Conservation (phyloP, 2,113 vertebrate genomes). For the Gymnorhina tibicen region DNA sequence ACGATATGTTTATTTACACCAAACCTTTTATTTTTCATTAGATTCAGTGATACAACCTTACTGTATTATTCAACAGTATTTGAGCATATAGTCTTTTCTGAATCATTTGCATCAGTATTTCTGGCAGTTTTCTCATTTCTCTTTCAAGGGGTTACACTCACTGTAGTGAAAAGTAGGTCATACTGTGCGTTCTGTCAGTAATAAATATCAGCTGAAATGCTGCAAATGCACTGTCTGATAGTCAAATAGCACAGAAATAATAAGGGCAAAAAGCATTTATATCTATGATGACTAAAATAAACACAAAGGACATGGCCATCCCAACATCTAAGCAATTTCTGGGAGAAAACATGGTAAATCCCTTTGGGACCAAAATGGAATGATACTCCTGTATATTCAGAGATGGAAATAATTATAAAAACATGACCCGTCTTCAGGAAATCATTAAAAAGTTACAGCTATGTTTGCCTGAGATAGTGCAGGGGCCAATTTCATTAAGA, state of each 20-base stretch:
- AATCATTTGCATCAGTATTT: neutral
- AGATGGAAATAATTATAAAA: neutral
- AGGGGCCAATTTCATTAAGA: neutral
- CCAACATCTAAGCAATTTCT: neutral
- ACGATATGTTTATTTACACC: neutral
- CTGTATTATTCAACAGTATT: neutral
- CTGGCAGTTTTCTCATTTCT: neutral
- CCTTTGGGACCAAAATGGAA: neutral
- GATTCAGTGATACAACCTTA: neutral
- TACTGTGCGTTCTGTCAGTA: neutral
- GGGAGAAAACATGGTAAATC: neutral
- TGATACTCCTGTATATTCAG: neutral
- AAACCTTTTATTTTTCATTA: neutral
- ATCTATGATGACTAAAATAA: neutral
- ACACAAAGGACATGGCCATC: neutral
- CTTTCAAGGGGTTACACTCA: neutral
- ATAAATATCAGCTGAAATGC: neutral
- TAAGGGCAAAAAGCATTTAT: neutral
- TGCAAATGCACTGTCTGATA: neutral
- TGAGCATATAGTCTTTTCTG: neutral
- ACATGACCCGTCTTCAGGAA: neutral
- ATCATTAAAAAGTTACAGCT: slow-evolving; percentile 31
- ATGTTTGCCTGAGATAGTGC: neutral
- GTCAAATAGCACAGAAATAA: neutral
- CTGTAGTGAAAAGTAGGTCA: slow-evolving; percentile 30